phyloP scores from a whole-genome alignment of 2,888 invertebrate species.

The Cantharis lateralis region DNA sequence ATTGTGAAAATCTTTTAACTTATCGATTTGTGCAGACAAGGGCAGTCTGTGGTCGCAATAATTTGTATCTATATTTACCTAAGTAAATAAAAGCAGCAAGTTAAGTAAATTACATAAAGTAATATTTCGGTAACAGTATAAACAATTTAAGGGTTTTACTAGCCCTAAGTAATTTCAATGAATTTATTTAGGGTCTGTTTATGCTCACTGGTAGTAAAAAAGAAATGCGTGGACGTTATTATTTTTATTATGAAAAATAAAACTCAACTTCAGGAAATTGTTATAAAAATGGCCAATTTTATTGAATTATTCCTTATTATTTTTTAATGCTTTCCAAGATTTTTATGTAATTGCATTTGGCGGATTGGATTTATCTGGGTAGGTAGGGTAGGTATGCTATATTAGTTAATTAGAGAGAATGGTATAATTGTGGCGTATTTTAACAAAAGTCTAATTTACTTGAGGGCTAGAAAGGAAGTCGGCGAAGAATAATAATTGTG shows the following conservation, averaged over 20 bases:
- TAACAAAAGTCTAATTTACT: constrained; percentile 16
- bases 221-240: constrained; percentile 17
- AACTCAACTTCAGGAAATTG: constrained; percentile 9
- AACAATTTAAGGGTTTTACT: background rate
- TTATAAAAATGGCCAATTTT: constrained; percentile 18
- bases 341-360: background rate
- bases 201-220: constrained; percentile 18
- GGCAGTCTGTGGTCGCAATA: background rate
- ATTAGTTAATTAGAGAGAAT: background rate
- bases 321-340: constrained; percentile 10
- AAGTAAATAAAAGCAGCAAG: background rate
- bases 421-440: constrained; percentile 7
- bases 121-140: background rate
- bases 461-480: constrained; percentile 15
- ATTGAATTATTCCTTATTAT: constrained; percentile 18
- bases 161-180: background rate
- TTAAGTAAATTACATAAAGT: background rate
- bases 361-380: background rate
- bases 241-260: constrained; percentile 24
- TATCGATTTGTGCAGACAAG: background rate
- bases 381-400: background rate
- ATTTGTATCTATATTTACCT: background rate
- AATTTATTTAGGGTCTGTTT: constrained; percentile 20
- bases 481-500: constrained; percentile 33
- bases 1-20: background rate